phyloP scores from a whole-genome alignment of 1,140 invertebrate species.

The Trachelipus rathkii region DNA sequence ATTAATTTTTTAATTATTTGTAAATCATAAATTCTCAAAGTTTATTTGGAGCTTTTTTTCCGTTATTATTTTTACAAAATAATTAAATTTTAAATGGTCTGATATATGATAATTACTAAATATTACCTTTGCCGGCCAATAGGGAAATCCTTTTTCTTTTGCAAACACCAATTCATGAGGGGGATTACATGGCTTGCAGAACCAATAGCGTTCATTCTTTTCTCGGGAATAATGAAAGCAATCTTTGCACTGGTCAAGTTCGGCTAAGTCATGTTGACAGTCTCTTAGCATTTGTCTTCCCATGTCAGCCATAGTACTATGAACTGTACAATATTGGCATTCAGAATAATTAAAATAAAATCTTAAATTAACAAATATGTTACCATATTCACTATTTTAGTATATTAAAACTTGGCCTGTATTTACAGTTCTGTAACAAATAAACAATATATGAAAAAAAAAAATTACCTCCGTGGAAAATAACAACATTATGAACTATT shows the following conservation, averaged over 20 bases:
- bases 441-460: too few relatives aligned
- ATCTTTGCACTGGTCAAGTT: constrained; percentile 65
- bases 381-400: too few relatives aligned
- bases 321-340: constrained; percentile 46
- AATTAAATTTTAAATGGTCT: too few relatives aligned
- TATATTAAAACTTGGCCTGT: too few relatives aligned
- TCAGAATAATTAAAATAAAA: too few relatives aligned
- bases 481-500: constrained; percentile 63
- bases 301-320: constrained; percentile 52
- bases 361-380: too few relatives aligned
- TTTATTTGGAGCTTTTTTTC: background rate
- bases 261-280: constrained; percentile 63
- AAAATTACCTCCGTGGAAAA: constrained; percentile 61
- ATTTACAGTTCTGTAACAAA: too few relatives aligned
- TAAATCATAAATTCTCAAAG: background rate
- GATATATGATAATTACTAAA: background rate
- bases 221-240: constrained; percentile 50
- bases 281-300: constrained; percentile 61
- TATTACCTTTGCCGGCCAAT: constrained; percentile 76
- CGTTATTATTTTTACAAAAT: too few relatives aligned
- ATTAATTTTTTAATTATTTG: too few relatives aligned
- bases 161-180: constrained; percentile 78
- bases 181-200: constrained; percentile 75
- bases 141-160: constrained; percentile 74
- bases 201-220: constrained; percentile 62